Conservation (phyloP, 2,797 vertebrate genomes). For the Strix occidentalis region DNA sequence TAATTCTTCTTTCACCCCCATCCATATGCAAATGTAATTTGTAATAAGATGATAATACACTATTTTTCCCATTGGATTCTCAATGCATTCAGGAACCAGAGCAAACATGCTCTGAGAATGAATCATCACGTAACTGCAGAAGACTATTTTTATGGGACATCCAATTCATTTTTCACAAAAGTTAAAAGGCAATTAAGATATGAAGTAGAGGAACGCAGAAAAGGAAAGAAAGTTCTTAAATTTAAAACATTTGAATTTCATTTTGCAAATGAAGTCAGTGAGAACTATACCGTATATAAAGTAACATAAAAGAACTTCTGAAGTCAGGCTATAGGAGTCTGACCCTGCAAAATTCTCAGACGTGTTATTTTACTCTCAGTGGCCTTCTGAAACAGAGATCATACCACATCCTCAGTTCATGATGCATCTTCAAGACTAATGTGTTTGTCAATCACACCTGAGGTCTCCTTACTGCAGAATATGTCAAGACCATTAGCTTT, state of each 20-base stretch:
- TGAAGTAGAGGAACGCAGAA: background rate
- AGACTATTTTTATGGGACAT: background rate
- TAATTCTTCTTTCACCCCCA: background rate
- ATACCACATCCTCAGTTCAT: background rate
- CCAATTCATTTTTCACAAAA: background rate
- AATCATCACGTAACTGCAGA: background rate
- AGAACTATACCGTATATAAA: background rate
- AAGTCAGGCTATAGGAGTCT: background rate
- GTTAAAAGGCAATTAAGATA: background rate
- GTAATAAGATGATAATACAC: background rate
- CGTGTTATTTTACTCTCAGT: background rate
- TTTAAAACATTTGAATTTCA: background rate
- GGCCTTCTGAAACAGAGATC: background rate
- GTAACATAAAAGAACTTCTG: background rate
- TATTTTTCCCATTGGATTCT: background rate
- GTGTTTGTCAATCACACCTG: background rate
- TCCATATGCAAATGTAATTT: background rate
- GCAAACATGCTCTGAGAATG: background rate
- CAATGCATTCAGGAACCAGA: background rate
- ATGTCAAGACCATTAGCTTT: background rate
- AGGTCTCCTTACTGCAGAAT: background rate
- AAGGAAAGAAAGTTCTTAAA: background rate
- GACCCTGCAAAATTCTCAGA: background rate
- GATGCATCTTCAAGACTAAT: background rate
- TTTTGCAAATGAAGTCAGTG: background rate